Percentiles rank a stretch among this genome's conserved stretches.
Conservation (phyloP, 2,113 vertebrate genomes). For the Erpornis zantholeuca region DNA sequence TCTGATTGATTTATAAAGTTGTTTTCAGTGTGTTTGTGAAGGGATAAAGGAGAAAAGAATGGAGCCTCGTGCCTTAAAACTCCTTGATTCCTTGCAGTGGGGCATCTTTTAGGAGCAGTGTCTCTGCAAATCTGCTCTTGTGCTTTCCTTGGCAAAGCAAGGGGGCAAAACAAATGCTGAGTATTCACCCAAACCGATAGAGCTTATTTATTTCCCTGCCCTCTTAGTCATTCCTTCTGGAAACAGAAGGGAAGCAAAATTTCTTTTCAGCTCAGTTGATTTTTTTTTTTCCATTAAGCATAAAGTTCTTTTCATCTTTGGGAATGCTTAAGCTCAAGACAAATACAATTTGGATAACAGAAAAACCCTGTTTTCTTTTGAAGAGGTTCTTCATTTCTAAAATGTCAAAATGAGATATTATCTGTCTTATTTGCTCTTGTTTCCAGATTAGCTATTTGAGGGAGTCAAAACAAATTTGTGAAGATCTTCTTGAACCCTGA, state of each 20-base stretch:
- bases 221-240: neutral
- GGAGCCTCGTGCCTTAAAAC: neutral
- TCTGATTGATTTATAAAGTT: conserved; percentile 10
- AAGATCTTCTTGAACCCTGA: neutral
- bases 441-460: conserved; percentile 14
- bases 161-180: neutral
- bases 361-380: neutral
- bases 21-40: neutral
- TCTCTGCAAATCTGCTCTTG: neutral
- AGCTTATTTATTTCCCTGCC: neutral
- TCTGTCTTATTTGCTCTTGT: conserved; percentile 13
- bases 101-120: neutral
- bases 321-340: neutral
- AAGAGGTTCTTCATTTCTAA: conserved; percentile 6
- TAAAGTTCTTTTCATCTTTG: neutral
- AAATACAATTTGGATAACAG: conserved; percentile 3
- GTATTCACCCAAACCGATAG: neutral
- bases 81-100: neutral
- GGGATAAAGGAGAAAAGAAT: neutral
- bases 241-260: neutral
- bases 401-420: neutral
- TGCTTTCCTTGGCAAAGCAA: neutral
- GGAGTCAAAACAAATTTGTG: conserved; percentile 3
- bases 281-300: neutral
- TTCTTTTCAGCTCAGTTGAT: neutral